Evolutionary conservation across 2,113 vertebrate species (phyloP).

Genomic region (Furnarius figulus): DNA sequence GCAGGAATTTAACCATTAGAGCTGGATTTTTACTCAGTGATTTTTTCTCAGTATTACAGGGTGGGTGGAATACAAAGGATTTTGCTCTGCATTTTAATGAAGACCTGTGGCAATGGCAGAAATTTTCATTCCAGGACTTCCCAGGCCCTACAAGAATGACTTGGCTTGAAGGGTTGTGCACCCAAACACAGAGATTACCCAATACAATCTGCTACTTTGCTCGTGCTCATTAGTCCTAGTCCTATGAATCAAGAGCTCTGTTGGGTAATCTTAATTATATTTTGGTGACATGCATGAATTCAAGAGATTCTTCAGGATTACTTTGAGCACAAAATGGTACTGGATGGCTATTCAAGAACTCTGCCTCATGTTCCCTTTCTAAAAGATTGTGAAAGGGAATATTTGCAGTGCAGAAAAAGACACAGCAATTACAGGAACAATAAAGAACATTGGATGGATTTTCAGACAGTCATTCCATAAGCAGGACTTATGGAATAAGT

Average conservation of each 20-base stretch:
- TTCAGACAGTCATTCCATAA: neutral
- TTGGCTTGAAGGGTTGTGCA: neutral
- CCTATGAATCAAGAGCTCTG: neutral
- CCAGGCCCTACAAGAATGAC: neutral
- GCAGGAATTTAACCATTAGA: neutral
- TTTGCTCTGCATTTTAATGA: neutral
- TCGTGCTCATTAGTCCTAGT: neutral
- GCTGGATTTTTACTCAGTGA: neutral
- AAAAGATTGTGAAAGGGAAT: neutral
- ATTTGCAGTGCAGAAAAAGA: neutral
- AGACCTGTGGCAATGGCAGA: neutral
- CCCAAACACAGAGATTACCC: constrained; percentile 6
- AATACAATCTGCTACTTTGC: neutral
- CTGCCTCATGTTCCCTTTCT: neutral
- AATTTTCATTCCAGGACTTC: neutral
- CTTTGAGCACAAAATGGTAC: neutral
- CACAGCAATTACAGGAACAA: neutral
- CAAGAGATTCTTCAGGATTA: neutral
- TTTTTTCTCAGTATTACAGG: neutral
- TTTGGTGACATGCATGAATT: neutral
- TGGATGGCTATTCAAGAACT: neutral
- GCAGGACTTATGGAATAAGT: neutral
- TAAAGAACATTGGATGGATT: neutral
- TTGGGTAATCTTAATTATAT: neutral
- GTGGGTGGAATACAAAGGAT: neutral